Conservation (phyloP, 2,113 vertebrate species). For the Saimiri boliviensis region DNA sequence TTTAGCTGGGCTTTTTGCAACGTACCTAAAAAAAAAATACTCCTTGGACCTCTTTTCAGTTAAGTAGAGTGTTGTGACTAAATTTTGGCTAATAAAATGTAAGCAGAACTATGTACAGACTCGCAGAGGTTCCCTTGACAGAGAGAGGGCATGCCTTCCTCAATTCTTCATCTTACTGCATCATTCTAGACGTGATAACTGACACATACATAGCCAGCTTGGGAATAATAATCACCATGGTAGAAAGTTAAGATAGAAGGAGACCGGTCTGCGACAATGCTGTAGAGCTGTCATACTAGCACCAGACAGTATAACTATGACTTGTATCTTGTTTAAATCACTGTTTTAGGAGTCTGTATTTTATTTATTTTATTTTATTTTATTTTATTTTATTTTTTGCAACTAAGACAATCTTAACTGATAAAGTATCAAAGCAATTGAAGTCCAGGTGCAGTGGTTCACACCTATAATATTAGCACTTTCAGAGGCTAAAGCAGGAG, state of each 20-base stretch:
- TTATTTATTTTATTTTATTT: background rate
- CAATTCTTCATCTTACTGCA: background rate
- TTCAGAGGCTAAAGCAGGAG: no score
- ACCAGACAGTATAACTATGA: background rate
- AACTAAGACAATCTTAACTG: background rate
- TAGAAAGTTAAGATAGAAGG: background rate
- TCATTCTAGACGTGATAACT: background rate
- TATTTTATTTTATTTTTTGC: background rate
- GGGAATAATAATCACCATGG: fast-evolving
- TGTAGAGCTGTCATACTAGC: background rate
- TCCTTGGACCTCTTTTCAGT: background rate
- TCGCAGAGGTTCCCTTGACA: background rate
- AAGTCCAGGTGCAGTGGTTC: background rate
- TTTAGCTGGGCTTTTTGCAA: background rate
- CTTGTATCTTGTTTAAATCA: background rate
- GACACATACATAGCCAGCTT: background rate
- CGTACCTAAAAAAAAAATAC: background rate
- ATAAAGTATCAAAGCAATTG: background rate
- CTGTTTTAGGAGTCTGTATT: background rate
- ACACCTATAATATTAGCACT: no score
- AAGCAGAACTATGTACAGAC: background rate
- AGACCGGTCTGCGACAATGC: background rate
- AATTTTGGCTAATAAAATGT: background rate
- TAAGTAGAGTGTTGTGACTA: background rate
- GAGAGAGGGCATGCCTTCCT: background rate